phyloP scores from a whole-genome alignment of 35 echinoderm and acorn worm genomes.

The Holothuria glaberrima region DNA sequence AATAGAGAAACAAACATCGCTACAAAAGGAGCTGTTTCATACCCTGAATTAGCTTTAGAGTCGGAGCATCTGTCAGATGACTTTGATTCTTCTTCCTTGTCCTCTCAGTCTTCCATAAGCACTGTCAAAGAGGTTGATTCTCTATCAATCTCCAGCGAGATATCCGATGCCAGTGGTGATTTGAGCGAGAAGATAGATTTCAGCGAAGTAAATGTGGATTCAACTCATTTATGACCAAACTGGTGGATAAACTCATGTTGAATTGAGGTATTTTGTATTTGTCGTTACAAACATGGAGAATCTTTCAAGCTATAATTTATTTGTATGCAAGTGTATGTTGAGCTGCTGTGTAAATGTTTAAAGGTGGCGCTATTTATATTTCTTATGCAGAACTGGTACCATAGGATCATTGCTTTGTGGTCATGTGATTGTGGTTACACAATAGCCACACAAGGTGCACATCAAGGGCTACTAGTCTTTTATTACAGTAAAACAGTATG shows the following conservation, averaged over 20 bases:
- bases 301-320: conserved; percentile 58
- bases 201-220: conserved; percentile 4
- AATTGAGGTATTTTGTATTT: background rate
- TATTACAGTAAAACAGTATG: too few species aligned
- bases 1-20: background rate
- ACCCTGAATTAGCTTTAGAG: background rate
- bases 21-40: background rate
- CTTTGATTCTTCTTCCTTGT: conserved; percentile 10
- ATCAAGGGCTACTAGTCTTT: too few species aligned
- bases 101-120: conserved; percentile 17
- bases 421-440: too few species aligned
- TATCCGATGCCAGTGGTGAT: conserved; percentile 10
- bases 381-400: background rate
- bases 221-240: conserved; percentile 57
- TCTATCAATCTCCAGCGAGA: conserved; percentile 29
- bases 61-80: background rate
- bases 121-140: conserved; percentile 38
- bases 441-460: too few species aligned
- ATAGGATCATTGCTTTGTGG: too few species aligned
- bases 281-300: background rate
- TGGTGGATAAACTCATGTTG: background rate
- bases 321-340: conserved; percentile 6
- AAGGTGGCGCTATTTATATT: conserved; percentile 1
- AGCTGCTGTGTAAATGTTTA: background rate
- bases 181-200: background rate